A percentile compares a stretch with the other conserved stretches of the same genome.
Conservation (phyloP, 2,113 vertebrate genomes). For the Rafetus swinhoei region DNA sequence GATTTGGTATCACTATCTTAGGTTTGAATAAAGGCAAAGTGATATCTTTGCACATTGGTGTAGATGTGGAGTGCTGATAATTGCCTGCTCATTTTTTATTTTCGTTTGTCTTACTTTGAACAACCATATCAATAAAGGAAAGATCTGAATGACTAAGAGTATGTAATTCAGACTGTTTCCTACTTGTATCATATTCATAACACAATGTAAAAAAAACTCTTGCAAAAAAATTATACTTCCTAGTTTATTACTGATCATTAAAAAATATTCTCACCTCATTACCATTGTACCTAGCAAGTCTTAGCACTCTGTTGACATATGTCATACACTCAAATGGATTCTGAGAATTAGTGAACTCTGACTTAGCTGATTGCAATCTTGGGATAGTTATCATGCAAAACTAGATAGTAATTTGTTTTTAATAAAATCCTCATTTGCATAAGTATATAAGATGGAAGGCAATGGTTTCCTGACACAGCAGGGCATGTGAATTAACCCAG, state of each 20-base stretch:
- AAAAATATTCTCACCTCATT: background rate
- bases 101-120: background rate
- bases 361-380: background rate
- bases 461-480: background rate
- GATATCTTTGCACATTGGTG: background rate
- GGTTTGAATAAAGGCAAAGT: background rate
- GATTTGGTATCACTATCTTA: accelerated
- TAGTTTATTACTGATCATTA: background rate
- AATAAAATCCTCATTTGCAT: background rate
- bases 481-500: background rate
- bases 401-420: accelerated
- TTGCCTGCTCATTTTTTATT: background rate
- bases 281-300: background rate
- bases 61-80: background rate
- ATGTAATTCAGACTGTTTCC: background rate
- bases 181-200: background rate
- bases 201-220: background rate
- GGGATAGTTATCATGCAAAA: background rate
- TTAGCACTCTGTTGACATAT: background rate
- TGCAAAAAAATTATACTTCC: background rate
- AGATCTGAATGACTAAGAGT: background rate
- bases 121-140: background rate
- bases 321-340: background rate
- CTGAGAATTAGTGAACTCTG: background rate
- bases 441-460: background rate